phyloP scores from a whole-genome alignment of 2,888 invertebrate genomes.

The Pammene fasciana region DNA sequence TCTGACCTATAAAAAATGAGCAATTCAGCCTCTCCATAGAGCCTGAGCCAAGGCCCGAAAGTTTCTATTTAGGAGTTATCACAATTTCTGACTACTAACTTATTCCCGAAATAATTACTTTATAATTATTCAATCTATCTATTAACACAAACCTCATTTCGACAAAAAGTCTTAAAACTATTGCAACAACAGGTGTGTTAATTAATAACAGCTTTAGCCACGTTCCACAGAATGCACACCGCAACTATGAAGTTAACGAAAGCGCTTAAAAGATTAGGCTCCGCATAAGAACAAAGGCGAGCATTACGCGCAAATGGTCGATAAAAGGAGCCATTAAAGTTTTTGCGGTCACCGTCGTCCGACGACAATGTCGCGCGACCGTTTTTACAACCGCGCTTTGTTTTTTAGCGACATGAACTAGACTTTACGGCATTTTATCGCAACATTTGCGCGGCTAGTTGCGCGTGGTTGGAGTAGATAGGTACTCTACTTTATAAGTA shows the following conservation, averaged over 20 bases:
- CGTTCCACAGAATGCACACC: background rate
- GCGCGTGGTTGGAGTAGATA: background rate
- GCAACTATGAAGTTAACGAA: constrained; percentile 45
- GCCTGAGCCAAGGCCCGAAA: too few relatives aligned
- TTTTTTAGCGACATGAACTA: constrained; percentile 37
- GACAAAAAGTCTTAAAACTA: too few relatives aligned
- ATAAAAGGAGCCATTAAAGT: constrained; percentile 74
- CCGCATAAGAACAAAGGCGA: constrained; percentile 56
- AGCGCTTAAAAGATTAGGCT: constrained; percentile 62
- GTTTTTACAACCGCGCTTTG: constrained; percentile 55
- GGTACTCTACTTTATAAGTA: background rate
- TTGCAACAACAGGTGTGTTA: constrained; percentile 17
- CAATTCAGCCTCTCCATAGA: too few relatives aligned
- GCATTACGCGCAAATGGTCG: constrained; percentile 67
- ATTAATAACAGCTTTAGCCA: background rate
- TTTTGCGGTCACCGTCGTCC: constrained; percentile 62
- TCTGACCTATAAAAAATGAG: too few relatives aligned
- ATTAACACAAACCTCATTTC: too few relatives aligned
- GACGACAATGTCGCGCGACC: constrained; percentile 59
- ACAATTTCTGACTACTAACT: too few relatives aligned
- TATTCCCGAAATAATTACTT: too few relatives aligned
- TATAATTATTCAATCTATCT: too few relatives aligned
- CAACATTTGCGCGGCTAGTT: constrained; percentile 13
- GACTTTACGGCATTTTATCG: constrained; percentile 25
- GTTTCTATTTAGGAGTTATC: too few relatives aligned